Evolutionary conservation across 2,888 invertebrate genomes (phyloP).

Genomic region (Harpalus rufipes): DNA sequence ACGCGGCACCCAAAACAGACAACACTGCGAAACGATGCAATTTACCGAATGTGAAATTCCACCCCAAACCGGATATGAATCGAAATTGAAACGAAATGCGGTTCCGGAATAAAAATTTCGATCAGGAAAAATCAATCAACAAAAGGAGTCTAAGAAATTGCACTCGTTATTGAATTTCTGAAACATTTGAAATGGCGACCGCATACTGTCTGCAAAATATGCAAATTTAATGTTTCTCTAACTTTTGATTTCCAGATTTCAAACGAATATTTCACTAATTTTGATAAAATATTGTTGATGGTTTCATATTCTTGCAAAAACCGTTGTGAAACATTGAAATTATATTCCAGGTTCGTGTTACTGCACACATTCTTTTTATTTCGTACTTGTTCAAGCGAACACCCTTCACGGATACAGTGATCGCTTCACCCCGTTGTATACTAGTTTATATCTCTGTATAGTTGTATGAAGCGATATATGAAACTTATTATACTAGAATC

Average conservation of each 20-base stretch:
- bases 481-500: no score
- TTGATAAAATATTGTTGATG: background rate
- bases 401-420: no score
- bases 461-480: no score
- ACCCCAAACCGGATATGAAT: constrained; percentile 64
- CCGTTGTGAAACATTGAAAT: background rate
- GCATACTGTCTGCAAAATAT: constrained; percentile 29
- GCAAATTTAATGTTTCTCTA: constrained; percentile 33
- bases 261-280: background rate
- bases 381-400: no score
- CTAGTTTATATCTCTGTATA: no score
- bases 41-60: constrained; percentile 60
- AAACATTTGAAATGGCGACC: constrained; percentile 62
- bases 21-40: constrained; percentile 58
- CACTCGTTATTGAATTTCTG: constrained; percentile 62
- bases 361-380: no score
- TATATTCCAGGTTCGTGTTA: no score
- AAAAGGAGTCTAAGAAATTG: constrained; percentile 66
- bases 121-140: constrained; percentile 67
- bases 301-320: background rate
- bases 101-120: constrained; percentile 67
- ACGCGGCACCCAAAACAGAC: constrained; percentile 51
- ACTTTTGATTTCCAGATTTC: constrained; percentile 36
- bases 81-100: constrained; percentile 66
- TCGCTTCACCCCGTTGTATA: no score